These are phyloP conservation scores for Oscheius myriophilus DNA, from an alignment of 2,888 invertebrate genomes.

Conservation along the genomic window DNA sequence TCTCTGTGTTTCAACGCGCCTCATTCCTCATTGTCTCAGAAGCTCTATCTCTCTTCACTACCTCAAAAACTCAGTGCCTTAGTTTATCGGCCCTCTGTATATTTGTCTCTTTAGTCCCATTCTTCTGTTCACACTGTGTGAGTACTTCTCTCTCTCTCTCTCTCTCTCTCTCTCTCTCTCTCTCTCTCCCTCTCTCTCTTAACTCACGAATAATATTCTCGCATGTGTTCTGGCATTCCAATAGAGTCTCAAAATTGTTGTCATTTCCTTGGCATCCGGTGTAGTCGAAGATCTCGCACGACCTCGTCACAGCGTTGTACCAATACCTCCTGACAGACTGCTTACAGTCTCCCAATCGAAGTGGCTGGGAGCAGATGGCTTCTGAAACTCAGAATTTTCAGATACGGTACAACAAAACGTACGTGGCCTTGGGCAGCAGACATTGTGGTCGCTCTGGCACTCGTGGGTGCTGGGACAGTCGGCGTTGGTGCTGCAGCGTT, in stretches of 20 bases:
- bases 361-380: slow-evolving; percentile 70
- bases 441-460: slow-evolving; percentile 69
- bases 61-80: no score
- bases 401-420: slow-evolving; percentile 27
- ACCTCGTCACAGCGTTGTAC: slow-evolving; percentile 69
- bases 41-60: no score
- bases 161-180: background rate
- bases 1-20: no score
- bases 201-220: slow-evolving; percentile 67
- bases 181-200: background rate
- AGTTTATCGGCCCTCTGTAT: no score
- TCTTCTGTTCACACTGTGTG: no score
- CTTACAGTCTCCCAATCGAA: slow-evolving; percentile 69
- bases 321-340: slow-evolving; percentile 66
- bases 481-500: slow-evolving; percentile 65
- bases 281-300: slow-evolving; percentile 69
- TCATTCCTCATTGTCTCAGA: no score
- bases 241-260: slow-evolving; percentile 68
- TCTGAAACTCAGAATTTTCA: slow-evolving; percentile 46
- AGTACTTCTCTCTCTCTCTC: no score
- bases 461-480: slow-evolving; percentile 69
- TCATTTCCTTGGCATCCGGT: slow-evolving; percentile 65
- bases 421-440: slow-evolving; percentile 69
- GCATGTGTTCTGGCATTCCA: slow-evolving; percentile 69
- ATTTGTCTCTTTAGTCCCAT: no score